These are phyloP conservation scores for Mechanitis mazaeus DNA, from an alignment of 2,888 invertebrate species.

Conservation along the genomic window DNA sequence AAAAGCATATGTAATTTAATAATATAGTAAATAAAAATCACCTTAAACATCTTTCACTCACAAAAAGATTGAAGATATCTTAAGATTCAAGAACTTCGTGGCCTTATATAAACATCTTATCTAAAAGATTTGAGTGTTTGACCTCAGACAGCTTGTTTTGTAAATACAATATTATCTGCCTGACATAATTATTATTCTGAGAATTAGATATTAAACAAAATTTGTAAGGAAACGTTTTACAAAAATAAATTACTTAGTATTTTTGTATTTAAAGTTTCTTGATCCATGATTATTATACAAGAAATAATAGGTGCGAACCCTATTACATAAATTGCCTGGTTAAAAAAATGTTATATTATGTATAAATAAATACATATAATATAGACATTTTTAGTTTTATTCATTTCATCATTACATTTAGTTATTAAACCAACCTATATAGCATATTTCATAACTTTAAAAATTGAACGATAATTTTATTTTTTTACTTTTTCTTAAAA, in stretches of 20 bases:
- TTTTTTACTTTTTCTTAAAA: no score
- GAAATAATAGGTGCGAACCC: no score
- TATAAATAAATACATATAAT: no score
- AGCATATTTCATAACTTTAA: no score
- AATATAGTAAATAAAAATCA: not conserved
- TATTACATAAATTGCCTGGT: no score
- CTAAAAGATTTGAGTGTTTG: slow-evolving; percentile 15
- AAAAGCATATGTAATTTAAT: not conserved
- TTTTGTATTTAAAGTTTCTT: no score
- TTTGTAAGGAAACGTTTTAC: not conserved
- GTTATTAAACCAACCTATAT: no score
- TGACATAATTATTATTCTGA: slow-evolving; percentile 8
- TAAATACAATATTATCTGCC: slow-evolving; percentile 14
- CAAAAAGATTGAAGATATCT: not conserved
- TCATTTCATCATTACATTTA: no score
- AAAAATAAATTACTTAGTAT: not conserved
- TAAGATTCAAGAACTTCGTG: not conserved
- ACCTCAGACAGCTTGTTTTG: slow-evolving; percentile 17
- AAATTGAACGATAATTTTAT: no score
- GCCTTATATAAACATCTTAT: slow-evolving; percentile 20
- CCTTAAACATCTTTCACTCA: not conserved
- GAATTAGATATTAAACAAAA: slow-evolving; percentile 5
- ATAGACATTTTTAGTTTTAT: no score
- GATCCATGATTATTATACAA: no score
- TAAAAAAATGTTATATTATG: not conserved